phyloP scores from a whole-genome alignment of 2,113 vertebrate species.

The Tetrax tetrax region DNA sequence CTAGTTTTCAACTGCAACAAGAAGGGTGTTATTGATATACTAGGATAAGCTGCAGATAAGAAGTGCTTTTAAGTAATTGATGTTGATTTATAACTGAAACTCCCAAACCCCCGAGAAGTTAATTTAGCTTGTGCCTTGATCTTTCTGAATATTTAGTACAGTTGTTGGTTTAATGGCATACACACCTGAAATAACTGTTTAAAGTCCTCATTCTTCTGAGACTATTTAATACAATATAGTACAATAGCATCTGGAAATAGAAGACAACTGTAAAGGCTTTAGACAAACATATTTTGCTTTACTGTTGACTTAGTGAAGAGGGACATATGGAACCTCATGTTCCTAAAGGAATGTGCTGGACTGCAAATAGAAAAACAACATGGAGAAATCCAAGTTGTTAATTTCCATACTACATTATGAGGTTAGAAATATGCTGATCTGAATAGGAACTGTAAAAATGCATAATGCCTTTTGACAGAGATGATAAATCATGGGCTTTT shows the following conservation, averaged over 20 bases:
- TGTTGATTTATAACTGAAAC: not conserved
- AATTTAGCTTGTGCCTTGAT: not conserved
- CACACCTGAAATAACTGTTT: not conserved
- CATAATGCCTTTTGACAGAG: slow-evolving; percentile 45
- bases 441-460: slow-evolving; percentile 37
- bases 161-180: not conserved
- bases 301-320: not conserved
- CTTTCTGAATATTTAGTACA: not conserved
- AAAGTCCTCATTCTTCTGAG: not conserved
- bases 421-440: slow-evolving; percentile 37
- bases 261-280: not conserved
- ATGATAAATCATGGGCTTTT: slow-evolving; percentile 45
- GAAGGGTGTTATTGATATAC: not conserved
- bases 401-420: slow-evolving; percentile 42
- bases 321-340: not conserved
- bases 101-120: not conserved
- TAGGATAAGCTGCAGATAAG: not conserved
- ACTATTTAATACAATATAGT: not conserved
- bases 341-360: slow-evolving; percentile 18
- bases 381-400: slow-evolving; percentile 6
- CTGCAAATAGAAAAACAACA: slow-evolving; percentile 18
- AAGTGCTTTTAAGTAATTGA: not conserved
- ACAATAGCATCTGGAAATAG: not conserved
- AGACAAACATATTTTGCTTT: slow-evolving; percentile 7
- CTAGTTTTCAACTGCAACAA: not conserved